Conservation (phyloP, 2,888 invertebrate genomes). For the Trichogramma evanescens region DNA sequence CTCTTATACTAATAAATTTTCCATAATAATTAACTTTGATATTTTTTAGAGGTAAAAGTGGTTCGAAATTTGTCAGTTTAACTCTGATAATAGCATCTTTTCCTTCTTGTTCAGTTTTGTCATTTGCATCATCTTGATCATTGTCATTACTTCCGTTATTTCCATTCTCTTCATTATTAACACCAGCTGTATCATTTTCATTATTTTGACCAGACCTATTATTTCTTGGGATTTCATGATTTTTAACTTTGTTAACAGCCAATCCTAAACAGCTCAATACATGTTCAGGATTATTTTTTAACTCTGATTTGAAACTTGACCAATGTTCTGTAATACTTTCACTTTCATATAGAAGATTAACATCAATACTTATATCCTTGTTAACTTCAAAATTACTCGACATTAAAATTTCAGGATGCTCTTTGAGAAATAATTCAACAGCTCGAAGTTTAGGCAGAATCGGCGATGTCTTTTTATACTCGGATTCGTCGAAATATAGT, state of each 20-base stretch:
- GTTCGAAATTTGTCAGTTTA: constrained; percentile 59
- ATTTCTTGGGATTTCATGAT: background rate
- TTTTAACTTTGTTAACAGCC: constrained; percentile 68
- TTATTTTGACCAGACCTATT: constrained; percentile 5
- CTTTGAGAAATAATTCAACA: constrained; percentile 53
- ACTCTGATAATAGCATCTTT: constrained; percentile 51
- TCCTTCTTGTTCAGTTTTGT: constrained; percentile 34
- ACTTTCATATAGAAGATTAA: constrained; percentile 54
- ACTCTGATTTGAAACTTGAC: constrained; percentile 59
- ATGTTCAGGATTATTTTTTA: constrained; percentile 61
- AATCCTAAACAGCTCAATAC: constrained; percentile 66
- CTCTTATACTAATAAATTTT: constrained; percentile 72
- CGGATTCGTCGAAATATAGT: constrained; percentile 68
- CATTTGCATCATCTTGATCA: constrained; percentile 5
- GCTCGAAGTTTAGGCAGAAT: constrained; percentile 50
- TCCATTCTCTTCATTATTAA: constrained; percentile 56
- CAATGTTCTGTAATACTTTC: constrained; percentile 55
- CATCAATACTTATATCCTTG: constrained; percentile 55
- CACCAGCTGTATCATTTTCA: constrained; percentile 54
- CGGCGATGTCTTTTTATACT: constrained; percentile 48
- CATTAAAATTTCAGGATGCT: constrained; percentile 47
- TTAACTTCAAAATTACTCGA: constrained; percentile 56
- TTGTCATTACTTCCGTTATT: background rate
- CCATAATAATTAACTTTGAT: constrained; percentile 68
- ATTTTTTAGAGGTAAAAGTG: constrained; percentile 60